Evolutionary conservation across 2,888 invertebrate genomes (phyloP).

Genomic region (Caenorhabditis afra): DNA sequence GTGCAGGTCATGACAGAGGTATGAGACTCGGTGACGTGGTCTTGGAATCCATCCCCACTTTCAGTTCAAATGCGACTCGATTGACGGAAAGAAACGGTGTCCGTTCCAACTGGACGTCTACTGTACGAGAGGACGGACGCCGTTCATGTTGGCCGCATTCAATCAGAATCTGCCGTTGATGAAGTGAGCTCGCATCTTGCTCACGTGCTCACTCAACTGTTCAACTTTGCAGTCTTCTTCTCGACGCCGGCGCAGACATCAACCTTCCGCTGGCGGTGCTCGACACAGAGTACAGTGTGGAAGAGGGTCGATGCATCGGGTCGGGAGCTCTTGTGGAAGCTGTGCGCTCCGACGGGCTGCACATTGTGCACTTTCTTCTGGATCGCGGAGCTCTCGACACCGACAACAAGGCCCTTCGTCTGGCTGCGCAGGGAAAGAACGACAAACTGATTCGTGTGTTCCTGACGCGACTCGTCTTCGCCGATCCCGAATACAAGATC

Average conservation of each 20-base stretch:
- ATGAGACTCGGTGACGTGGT: background rate
- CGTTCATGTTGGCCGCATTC: slow-evolving; percentile 77
- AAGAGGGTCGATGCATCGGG: slow-evolving; percentile 74
- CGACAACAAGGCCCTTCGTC: slow-evolving; percentile 88
- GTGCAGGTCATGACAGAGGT: slow-evolving; percentile 71
- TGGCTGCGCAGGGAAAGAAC: slow-evolving; percentile 68
- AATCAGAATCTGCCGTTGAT: slow-evolving; percentile 65
- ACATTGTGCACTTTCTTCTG: slow-evolving; percentile 87
- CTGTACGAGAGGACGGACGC: slow-evolving; percentile 75
- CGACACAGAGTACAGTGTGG: slow-evolving; percentile 79
- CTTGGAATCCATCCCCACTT: background rate
- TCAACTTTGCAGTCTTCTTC: slow-evolving; percentile 81
- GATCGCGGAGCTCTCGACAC: slow-evolving; percentile 89
- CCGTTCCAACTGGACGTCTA: slow-evolving; percentile 78
- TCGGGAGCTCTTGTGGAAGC: slow-evolving; percentile 85
- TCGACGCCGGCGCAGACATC: slow-evolving; percentile 88
- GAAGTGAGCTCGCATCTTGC: slow-evolving; percentile 46
- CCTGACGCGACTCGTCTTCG: slow-evolving; percentile 80
- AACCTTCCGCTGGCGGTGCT: slow-evolving; percentile 85
- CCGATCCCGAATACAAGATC: slow-evolving; percentile 93
- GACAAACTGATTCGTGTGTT: slow-evolving; percentile 72
- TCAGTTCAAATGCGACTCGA: slow-evolving; percentile 60
- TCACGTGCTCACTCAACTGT: background rate
- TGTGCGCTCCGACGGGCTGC: slow-evolving; percentile 85
- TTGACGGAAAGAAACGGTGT: slow-evolving; percentile 60